Evolutionary conservation across 2,888 invertebrate genomes (phyloP).

Genomic region (Synergus laeviventris): DNA sequence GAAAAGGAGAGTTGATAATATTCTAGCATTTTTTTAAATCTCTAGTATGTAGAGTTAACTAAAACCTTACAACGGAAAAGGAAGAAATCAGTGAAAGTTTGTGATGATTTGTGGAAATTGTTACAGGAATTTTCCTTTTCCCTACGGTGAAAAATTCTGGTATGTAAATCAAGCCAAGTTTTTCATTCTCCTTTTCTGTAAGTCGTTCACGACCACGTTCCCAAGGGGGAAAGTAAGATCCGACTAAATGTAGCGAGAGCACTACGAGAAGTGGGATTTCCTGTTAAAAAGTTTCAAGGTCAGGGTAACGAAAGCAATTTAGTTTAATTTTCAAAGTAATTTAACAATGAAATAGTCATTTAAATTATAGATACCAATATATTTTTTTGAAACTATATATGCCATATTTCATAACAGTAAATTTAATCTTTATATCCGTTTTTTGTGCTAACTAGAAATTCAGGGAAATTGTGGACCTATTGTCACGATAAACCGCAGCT

Average conservation of each 20-base stretch:
- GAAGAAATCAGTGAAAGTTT: not conserved
- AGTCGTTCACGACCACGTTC: not conserved
- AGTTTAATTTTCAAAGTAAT: slow-evolving; percentile 12
- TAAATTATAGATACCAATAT: not conserved
- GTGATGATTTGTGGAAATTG: not conserved
- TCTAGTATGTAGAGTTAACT: no score
- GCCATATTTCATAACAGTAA: not conserved
- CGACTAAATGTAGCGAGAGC: not conserved
- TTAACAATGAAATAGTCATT: not conserved
- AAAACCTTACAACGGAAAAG: not conserved
- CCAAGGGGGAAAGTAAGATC: slow-evolving; percentile 8
- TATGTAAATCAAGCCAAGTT: slow-evolving; percentile 31
- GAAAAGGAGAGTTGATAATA: not conserved
- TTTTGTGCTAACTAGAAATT: not conserved
- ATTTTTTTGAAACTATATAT: not conserved
- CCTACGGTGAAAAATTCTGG: not conserved
- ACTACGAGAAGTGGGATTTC: not conserved
- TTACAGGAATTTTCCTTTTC: slow-evolving; percentile 16
- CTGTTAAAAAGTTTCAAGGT: slow-evolving; percentile 21
- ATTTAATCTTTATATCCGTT: not conserved
- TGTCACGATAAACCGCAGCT: not conserved
- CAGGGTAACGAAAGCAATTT: no score
- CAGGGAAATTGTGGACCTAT: not conserved
- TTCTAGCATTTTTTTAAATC: no score
- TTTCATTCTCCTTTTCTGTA: slow-evolving; percentile 23